These are phyloP conservation scores for Vollenhovia emeryi DNA, from an alignment of 1,140 invertebrate genomes.

Conservation along the genomic window DNA sequence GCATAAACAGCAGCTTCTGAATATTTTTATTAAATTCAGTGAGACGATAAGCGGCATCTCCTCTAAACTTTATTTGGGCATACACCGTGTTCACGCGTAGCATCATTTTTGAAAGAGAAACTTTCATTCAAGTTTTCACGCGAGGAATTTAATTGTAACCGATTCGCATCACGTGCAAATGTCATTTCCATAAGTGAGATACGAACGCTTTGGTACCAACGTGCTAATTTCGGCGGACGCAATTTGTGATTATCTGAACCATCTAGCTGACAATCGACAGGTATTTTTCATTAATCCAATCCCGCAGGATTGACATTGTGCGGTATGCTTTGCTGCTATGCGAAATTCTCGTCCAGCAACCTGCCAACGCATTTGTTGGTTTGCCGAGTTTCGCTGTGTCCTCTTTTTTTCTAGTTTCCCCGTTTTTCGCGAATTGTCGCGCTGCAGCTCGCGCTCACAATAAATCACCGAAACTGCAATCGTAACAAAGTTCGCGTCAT, in stretches of 20 bases:
- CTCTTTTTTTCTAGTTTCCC: slow-evolving; percentile 2
- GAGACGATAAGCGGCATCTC: not conserved
- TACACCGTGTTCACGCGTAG: too few relatives aligned
- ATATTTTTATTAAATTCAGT: slow-evolving; percentile 29
- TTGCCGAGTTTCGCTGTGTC: not conserved
- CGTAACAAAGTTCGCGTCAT: slow-evolving; percentile 48
- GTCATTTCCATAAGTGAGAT: not conserved
- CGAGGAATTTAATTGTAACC: not conserved
- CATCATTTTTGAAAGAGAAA: not conserved
- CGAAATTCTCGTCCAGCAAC: slow-evolving; percentile 14
- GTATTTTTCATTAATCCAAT: slow-evolving; percentile 64
- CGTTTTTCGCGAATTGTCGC: slow-evolving; percentile 17
- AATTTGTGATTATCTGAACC: slow-evolving; percentile 16
- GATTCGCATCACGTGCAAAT: not conserved
- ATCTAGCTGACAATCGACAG: slow-evolving; percentile 16
- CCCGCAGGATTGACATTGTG: slow-evolving; percentile 4
- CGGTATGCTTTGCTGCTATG: slow-evolving; percentile 27
- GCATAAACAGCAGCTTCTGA: not conserved
- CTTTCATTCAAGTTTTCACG: not conserved
- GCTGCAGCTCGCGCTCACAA: not conserved
- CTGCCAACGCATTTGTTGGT: slow-evolving; percentile 18
- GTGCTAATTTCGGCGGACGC: not conserved
- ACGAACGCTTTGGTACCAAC: not conserved
- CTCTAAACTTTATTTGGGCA: not conserved
- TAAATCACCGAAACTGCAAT: slow-evolving; percentile 35